These are phyloP conservation scores for Cyprinodon tularosa DNA, from an alignment of 2,113 vertebrate genomes.

Conservation along the genomic window DNA sequence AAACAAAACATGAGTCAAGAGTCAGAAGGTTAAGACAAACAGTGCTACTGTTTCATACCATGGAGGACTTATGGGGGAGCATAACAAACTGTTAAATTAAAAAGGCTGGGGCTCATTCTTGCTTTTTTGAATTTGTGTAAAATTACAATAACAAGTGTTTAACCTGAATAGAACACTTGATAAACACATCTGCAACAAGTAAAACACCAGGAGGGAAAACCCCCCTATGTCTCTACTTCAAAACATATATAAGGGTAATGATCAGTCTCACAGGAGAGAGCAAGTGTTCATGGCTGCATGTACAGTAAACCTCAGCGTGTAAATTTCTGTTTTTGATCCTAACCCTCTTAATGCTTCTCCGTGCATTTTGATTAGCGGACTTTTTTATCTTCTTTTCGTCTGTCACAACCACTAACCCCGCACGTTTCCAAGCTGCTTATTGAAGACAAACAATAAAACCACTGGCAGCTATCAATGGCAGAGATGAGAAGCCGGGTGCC, in stretches of 20 bases:
- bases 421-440: conserved; percentile 77
- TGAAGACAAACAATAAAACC: conserved; percentile 89
- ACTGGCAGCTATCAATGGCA: conserved; percentile 88
- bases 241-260: conserved; percentile 53
- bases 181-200: conserved; percentile 67
- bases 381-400: conserved; percentile 43
- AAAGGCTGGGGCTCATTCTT: conserved; percentile 13
- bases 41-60: conserved; percentile 37
- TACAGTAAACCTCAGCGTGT: conserved; percentile 51
- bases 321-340: conserved; percentile 59
- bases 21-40: conserved; percentile 66
- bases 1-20: conserved; percentile 64
- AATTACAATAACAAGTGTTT: conserved; percentile 50
- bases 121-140: conserved; percentile 28
- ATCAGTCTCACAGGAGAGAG: conserved; percentile 59
- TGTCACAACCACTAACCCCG: conserved; percentile 72
- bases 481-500: conserved; percentile 89
- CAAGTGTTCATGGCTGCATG: conserved; percentile 36
- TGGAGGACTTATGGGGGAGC: conserved; percentile 25
- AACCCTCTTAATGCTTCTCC: conserved; percentile 58
- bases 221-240: conserved; percentile 57
- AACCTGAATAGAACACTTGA: conserved; percentile 65
- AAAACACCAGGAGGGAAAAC: conserved; percentile 49
- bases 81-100: conserved; percentile 18
- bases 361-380: conserved; percentile 74